Evolutionary conservation across 2,797 vertebrate genomes (phyloP).

Genomic region (Crotalus adamanteus): DNA sequence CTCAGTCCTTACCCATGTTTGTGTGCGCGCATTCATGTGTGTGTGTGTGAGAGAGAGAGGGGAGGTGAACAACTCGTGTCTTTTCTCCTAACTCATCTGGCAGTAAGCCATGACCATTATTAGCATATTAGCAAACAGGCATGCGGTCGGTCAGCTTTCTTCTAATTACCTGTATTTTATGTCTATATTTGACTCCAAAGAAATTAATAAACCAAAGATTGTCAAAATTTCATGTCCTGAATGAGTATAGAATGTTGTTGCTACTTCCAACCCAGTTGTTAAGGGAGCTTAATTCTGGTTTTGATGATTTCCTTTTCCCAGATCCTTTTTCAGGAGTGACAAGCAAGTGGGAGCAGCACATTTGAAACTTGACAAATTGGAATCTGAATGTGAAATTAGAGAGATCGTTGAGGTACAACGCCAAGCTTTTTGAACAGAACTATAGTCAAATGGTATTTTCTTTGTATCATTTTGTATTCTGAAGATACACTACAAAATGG

Average conservation of each 20-base stretch:
- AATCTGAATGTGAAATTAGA: conserved; percentile 90
- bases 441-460: neutral
- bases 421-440: neutral
- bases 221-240: neutral
- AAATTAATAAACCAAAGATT: neutral
- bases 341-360: conserved; percentile 89
- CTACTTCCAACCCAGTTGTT: neutral
- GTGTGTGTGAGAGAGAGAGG: too few species aligned
- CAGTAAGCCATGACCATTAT: neutral
- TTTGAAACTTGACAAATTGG: conserved; percentile 91
- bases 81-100: neutral
- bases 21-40: neutral
- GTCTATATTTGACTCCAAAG: neutral
- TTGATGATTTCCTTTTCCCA: conserved; percentile 39
- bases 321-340: conserved; percentile 88
- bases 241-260: neutral
- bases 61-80: neutral
- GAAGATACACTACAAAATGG: neutral
- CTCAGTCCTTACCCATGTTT: neutral
- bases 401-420: conserved; percentile 84
- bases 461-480: neutral
- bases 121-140: neutral
- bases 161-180: neutral
- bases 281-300: neutral
- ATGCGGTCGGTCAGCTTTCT: neutral